Evolutionary conservation across 2,888 invertebrate genomes (phyloP), one percentile per base, ranked within the genome.

Genomic region (Nematopogon swammerdamellus): DNA sequence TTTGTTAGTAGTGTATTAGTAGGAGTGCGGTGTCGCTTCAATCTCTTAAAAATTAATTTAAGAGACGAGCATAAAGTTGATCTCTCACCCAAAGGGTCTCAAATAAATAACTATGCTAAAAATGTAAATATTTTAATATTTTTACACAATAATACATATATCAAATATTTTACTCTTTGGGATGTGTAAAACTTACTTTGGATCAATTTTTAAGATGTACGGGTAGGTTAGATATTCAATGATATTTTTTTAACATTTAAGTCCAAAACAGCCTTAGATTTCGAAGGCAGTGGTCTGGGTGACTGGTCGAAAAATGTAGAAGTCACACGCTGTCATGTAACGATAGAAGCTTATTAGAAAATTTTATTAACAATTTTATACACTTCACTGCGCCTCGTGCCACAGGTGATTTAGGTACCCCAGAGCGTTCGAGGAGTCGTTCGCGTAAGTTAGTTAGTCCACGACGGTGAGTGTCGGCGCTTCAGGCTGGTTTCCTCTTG

Each of bases 81-180:
- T 60, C 63, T 60, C 59, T 59, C 60, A 63, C 63, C 66, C 58
- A 59, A 19, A 19, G 18, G 19, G 6, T 65, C 65, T 62, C 66
- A 71, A 77, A 77, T 77, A 79, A 79, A 76, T 77, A 65, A 70
- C 70, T 76, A 76, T 65, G 55, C 71, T 74, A 72, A 72, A 71
- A 77, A 76, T 59, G 68, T 74, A 72, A 69, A 73, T 72, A 73
- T 67, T 18, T 45, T 20, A 48, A 46, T 65, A 64, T 70, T 63
- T 73, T 72, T 76, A 69, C 72, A 79, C 72, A 77, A 75, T 75
- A 74, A 73, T 77, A 79, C 76, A 77, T 36, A 36, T 67, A 65
- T 68, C 65, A 64, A 70, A 73, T 68, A 70, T 70, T 69, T 70
- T 75, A 75, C 63, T 77, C 77, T 79, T 77, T 79, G 77, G 77